phyloP scores from a whole-genome alignment of 2,113 vertebrate genomes.

The Dicerorhinus sumatrensis region DNA sequence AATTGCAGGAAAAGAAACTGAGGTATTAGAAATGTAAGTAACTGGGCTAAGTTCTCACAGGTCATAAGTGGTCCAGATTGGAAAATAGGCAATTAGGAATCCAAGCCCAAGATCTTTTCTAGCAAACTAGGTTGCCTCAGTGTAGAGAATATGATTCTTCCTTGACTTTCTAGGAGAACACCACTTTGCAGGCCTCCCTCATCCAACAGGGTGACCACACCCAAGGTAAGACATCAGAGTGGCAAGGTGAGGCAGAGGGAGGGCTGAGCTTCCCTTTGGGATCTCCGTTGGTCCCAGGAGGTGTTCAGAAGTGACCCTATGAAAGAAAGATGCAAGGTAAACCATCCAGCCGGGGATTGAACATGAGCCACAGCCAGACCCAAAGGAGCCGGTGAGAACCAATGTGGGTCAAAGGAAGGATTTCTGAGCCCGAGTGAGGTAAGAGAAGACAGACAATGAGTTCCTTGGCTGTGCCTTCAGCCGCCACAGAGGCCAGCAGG shows the following conservation, averaged over 20 bases:
- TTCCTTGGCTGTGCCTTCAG: too few relatives aligned
- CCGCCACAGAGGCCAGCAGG: not conserved
- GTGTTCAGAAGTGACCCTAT: fast-evolving
- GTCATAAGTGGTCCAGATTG: not conserved
- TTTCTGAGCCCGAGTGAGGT: fast-evolving
- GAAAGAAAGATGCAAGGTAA: too few relatives aligned
- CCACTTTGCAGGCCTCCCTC: not conserved
- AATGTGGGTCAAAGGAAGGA: fast-evolving
- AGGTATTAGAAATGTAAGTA: not conserved
- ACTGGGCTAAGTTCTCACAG: too few relatives aligned
- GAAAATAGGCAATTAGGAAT: not conserved
- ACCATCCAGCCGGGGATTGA: fast-evolving
- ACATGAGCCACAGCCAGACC: fast-evolving
- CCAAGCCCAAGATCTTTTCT: fast-evolving
- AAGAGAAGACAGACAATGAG: fast-evolving
- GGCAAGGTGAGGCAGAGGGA: not conserved
- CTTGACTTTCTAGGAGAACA: not conserved
- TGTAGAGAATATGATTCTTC: fast-evolving
- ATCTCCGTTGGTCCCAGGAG: not conserved
- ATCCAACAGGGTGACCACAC: not conserved
- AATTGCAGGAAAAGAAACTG: not conserved
- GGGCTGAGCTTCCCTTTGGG: fast-evolving
- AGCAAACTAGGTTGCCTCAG: not conserved
- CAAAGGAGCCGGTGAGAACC: too few relatives aligned
- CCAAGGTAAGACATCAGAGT: not conserved